A percentile compares a stretch with the other conserved stretches of the same genome.
phyloP scores from a whole-genome alignment of 2,888 invertebrate genomes.

The Lampropteryx suffumata region DNA sequence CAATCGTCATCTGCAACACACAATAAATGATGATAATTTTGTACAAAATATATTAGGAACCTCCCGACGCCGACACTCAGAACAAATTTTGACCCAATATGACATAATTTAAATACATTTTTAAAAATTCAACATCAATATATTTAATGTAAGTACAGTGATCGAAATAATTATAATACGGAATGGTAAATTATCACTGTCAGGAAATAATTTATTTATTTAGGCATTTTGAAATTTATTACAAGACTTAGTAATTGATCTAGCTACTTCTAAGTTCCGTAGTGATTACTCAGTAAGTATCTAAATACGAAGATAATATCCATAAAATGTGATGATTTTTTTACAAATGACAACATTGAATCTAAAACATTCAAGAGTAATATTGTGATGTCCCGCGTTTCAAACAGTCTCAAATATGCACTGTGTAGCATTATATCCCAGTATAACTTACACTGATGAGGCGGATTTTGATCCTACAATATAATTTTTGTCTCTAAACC shows the following conservation, averaged over 20 bases:
- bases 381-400: constrained; percentile 32
- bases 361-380: constrained; percentile 26
- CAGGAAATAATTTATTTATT: constrained; percentile 37
- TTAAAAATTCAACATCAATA: constrained; percentile 33
- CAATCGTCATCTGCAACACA: constrained; percentile 29
- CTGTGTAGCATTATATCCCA: constrained; percentile 20
- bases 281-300: constrained; percentile 25
- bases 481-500: constrained; percentile 15
- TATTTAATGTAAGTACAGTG: constrained; percentile 44
- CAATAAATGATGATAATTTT: constrained; percentile 37
- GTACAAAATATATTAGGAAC: constrained; percentile 53
- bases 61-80: constrained; percentile 51
- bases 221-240: constrained; percentile 38
- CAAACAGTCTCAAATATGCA: constrained; percentile 30
- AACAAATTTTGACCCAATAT: constrained; percentile 47
- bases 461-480: constrained; percentile 32
- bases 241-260: constrained; percentile 56
- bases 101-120: constrained; percentile 42
- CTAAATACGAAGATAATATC: constrained; percentile 30
- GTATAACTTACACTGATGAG: constrained; percentile 28
- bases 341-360: constrained; percentile 26
- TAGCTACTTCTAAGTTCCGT: constrained; percentile 43
- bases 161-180: constrained; percentile 53
- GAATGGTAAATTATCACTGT: constrained; percentile 61
- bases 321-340: constrained; percentile 29